Base-by-base conservation (phyloP, 2,888 invertebrate genomes). In the Selenia dentaria region DNA sequence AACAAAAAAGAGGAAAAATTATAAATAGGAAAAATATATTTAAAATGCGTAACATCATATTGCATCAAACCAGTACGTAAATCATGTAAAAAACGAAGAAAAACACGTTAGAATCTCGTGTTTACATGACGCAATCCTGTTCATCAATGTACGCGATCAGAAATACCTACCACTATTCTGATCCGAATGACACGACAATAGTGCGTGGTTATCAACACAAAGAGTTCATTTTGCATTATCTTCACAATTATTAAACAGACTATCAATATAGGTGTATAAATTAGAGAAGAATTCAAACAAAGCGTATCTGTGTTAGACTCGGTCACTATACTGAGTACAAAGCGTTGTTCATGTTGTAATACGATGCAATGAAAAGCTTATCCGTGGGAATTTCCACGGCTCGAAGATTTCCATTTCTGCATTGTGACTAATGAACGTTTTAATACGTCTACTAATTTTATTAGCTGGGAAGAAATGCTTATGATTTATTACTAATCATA, bases 341-440 rank as follows among this genome's bases (percentile, higher is more conserved):
- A 2, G n/a, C 11, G 20, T 14, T 8, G 11, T 9, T 25, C n/a
- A 9, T 12, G 28, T 38, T 22, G 33, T 34, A 45, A 28, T 26
- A 35, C 29, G 29, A 41, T 33, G 31, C 41, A 37, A 49, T 42
- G 45, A 48, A 53, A 52, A 42, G 34, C 37, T 40, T n/a, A 13
- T 11, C 20, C 31, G 24, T 32, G 40, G 38, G 34, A 44, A 36
- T 36, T 50, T 40, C 49, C 40, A 44, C 40, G 3, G 6, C 20
- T 28, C 26, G 0, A 33, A 39, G n/a, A 36, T 40, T 40, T 26
- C 29, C 45, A 20, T 6, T 3, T 9, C 13, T 16, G 10, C 10
- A n/a, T 24, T 6, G 24, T n/a, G 24, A n/a, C n/a, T n/a, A n/a
- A n/a, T n/a, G n/a, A n/a, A n/a, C n/a, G n/a, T n/a, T n/a, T n/a